A percentile compares a stretch with the other conserved stretches of the same genome.
phyloP scores from a whole-genome alignment of 1,140 invertebrate species.

The Drosophila athabasca region DNA sequence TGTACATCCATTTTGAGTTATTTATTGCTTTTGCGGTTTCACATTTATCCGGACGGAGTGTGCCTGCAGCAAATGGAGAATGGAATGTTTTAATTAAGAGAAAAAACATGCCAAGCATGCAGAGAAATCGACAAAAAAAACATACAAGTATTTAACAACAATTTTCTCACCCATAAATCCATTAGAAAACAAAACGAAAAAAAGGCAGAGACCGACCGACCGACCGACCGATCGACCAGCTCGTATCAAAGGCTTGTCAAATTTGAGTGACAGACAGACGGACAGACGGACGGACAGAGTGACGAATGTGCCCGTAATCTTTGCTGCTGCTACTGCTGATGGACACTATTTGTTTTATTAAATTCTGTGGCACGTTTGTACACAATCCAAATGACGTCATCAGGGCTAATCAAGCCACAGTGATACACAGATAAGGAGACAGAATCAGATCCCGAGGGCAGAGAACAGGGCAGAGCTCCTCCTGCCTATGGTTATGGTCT shows the following conservation, averaged over 20 bases:
- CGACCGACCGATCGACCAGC: too few relatives aligned
- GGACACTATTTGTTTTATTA: conserved; percentile 69
- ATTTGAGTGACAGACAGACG: conserved; percentile 33
- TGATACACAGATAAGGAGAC: background rate
- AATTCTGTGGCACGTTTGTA: conserved; percentile 24
- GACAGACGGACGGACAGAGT: background rate
- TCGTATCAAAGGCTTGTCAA: conserved; percentile 26
- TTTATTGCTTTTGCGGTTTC: conserved; percentile 28
- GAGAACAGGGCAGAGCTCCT: too few relatives aligned
- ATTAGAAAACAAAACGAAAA: background rate
- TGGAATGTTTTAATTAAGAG: conserved; percentile 25
- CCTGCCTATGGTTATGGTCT: too few relatives aligned
- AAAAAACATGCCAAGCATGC: too few relatives aligned
- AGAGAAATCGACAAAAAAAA: background rate
- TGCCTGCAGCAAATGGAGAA: background rate
- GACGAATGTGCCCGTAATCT: conserved; percentile 14
- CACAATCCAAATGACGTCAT: conserved; percentile 36
- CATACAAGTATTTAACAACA: background rate
- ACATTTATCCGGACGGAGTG: background rate
- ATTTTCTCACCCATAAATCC: background rate
- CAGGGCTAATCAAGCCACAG: conserved; percentile 32
- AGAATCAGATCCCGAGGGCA: too few relatives aligned
- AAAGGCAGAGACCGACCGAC: background rate
- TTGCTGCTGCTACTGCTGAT: conserved; percentile 46
- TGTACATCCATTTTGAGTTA: background rate